These are phyloP conservation scores for Rattus norvegicus DNA, from an alignment of 2,113 vertebrate species.

Conservation along the genomic window DNA sequence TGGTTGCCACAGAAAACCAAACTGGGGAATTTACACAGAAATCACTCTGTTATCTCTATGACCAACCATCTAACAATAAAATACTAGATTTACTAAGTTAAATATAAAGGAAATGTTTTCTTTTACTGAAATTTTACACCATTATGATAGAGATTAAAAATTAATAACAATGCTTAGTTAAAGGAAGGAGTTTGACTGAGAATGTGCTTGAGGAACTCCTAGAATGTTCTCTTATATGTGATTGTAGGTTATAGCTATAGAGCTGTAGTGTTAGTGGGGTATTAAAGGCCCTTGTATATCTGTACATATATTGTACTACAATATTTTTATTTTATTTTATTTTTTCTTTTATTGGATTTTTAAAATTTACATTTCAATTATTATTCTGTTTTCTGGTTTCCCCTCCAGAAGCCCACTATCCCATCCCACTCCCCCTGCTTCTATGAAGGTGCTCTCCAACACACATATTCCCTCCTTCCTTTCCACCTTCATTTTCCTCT, in stretches of 20 bases:
- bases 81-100: slow-evolving; percentile 15
- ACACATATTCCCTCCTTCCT: no score
- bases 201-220: background rate
- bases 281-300: background rate
- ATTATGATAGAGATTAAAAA: background rate
- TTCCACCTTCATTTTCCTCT: no score
- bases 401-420: no score
- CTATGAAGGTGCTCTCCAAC: no score
- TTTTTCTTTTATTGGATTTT: no score
- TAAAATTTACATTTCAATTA: no score
- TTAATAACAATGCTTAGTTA: background rate
- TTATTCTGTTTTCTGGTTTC: no score
- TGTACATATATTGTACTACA: background rate
- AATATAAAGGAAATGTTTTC: slow-evolving; percentile 13
- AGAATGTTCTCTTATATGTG: background rate
- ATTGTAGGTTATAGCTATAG: background rate
- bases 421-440: no score
- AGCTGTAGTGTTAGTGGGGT: background rate
- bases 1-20: slow-evolving; percentile 39
- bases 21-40: slow-evolving; percentile 16
- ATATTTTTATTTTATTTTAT: background rate
- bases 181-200: background rate
- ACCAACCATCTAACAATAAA: background rate
- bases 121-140: background rate
- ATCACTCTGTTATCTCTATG: slow-evolving; percentile 20